A percentile compares a stretch with the other conserved stretches of the same genome.
phyloP scores from a whole-genome alignment of 2,113 vertebrate species.

The Actinemys pallida region DNA sequence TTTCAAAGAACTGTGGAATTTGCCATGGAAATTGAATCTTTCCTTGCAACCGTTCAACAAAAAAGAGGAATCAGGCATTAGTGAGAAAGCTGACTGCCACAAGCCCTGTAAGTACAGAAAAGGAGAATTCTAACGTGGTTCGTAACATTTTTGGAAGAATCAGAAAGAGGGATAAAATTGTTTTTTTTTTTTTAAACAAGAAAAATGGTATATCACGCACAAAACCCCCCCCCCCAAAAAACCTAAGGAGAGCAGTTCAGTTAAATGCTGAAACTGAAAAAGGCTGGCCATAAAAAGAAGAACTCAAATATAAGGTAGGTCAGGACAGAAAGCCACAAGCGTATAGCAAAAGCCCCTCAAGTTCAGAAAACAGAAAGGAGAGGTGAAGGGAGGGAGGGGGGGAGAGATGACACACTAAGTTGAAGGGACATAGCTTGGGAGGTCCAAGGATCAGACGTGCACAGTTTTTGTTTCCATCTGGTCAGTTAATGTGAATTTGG shows the following conservation, averaged over 20 bases:
- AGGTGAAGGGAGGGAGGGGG: not conserved
- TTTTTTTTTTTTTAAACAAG: not conserved
- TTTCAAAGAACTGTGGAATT: conserved; percentile 35
- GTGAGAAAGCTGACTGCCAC: not conserved
- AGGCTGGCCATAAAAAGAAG: not conserved
- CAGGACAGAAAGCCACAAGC: not conserved
- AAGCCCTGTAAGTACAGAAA: not conserved
- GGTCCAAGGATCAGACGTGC: not conserved
- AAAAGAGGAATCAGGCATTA: not conserved
- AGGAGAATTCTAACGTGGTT: conserved; percentile 6
- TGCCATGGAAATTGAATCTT: conserved; percentile 30
- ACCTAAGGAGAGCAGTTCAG: not conserved
- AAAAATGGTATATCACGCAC: not conserved
- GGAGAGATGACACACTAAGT: rapidly evolving
- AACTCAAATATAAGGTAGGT: not conserved
- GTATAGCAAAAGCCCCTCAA: not conserved
- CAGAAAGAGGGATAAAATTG: not conserved
- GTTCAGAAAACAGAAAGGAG: not conserved
- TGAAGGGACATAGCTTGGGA: not conserved
- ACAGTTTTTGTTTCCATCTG: not conserved
- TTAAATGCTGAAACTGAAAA: not conserved
- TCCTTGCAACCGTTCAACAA: not conserved
- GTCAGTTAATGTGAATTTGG: not conserved
- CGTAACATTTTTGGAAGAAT: not conserved
- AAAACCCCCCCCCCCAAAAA: not conserved